A percentile compares a stretch with the other conserved stretches of the same genome.
Conservation (phyloP, 2,797 vertebrate genomes). For the Alfaro cultratus region DNA sequence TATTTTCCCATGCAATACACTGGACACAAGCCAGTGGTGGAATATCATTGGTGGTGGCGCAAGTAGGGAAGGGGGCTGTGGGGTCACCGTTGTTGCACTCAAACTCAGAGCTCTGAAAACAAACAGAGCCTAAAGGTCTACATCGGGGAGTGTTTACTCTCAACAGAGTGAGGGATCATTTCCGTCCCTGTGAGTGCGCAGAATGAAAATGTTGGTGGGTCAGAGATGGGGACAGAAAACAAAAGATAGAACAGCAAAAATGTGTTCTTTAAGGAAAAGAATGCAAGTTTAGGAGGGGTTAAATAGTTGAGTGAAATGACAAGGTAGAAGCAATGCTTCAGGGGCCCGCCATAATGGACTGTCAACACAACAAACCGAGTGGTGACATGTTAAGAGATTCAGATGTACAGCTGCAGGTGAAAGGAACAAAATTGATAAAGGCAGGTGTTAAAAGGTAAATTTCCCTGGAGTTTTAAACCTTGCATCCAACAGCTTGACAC, state of each 20-base stretch:
- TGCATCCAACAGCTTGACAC: not conserved
- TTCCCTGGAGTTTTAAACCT: not conserved
- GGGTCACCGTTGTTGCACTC: slow-evolving; percentile 69
- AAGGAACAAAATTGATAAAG: not conserved
- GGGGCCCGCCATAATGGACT: slow-evolving; percentile 6
- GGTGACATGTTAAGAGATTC: slow-evolving; percentile 19
- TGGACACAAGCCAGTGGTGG: slow-evolving; percentile 84
- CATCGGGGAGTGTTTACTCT: slow-evolving; percentile 72
- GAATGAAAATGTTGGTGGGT: slow-evolving; percentile 25
- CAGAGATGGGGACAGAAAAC: slow-evolving; percentile 15
- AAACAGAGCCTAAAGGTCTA: slow-evolving; percentile 75
- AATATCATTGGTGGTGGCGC: slow-evolving; percentile 72
- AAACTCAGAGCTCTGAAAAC: slow-evolving; percentile 78
- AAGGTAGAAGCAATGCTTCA: slow-evolving; percentile 11
- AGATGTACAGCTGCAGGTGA: slow-evolving; percentile 22
- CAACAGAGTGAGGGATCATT: slow-evolving; percentile 71
- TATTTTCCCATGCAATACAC: slow-evolving; percentile 94
- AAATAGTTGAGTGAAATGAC: slow-evolving; percentile 37
- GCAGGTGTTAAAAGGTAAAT: slow-evolving; percentile 16
- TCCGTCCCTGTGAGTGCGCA: slow-evolving; percentile 59
- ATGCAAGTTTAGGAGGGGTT: slow-evolving; percentile 16
- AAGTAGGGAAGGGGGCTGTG: slow-evolving; percentile 57
- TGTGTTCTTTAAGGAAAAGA: slow-evolving; percentile 8
- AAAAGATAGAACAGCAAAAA: slow-evolving; percentile 8
- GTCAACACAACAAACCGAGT: slow-evolving; percentile 16